Percentiles rank a stretch among this genome's conserved stretches.
These are phyloP conservation scores for Holacanthella duospinosa DNA, from an alignment of 2,888 invertebrate genomes.

Conservation along the genomic window DNA sequence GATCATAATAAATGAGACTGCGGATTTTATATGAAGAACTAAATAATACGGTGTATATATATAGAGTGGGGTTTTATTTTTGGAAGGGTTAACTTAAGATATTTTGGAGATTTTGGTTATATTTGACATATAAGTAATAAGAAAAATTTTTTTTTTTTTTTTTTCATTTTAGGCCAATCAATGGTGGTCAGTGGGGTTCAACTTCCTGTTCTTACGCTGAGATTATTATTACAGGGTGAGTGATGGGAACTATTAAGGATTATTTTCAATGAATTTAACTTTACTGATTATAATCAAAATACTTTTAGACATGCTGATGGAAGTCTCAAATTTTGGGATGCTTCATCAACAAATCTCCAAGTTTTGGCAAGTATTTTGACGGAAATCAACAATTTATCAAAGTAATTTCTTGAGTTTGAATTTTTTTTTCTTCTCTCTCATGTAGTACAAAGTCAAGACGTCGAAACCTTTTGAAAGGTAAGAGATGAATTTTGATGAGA, in stretches of 20 bases:
- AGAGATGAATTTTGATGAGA: conserved; percentile 42
- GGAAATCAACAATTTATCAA: too few relatives aligned
- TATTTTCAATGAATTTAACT: neutral
- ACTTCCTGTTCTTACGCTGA: conserved; percentile 95
- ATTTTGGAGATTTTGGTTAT: neutral
- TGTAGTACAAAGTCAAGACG: conserved; percentile 83
- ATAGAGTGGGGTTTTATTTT: too few relatives aligned
- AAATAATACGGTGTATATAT: too few relatives aligned
- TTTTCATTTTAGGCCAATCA: conserved; percentile 53
- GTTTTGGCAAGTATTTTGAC: conserved; percentile 51
- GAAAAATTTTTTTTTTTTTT: too few relatives aligned
- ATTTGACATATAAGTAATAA: too few relatives aligned
- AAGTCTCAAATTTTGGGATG: conserved; percentile 98
- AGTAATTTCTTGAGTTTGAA: neutral
- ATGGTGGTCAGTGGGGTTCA: conserved; percentile 92
- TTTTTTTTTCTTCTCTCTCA: neutral
- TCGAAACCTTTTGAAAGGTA: conserved; percentile 73
- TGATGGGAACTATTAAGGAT: too few relatives aligned
- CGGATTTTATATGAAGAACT: too few relatives aligned
- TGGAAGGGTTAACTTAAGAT: neutral
- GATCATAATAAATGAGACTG: too few relatives aligned
- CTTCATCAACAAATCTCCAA: conserved; percentile 89
- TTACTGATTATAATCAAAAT: neutral
- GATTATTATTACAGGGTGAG: conserved; percentile 92
- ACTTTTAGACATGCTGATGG: conserved; percentile 87